phyloP scores from a whole-genome alignment of 2,888 invertebrate species.

The Mongoloraphidia duomilia region DNA sequence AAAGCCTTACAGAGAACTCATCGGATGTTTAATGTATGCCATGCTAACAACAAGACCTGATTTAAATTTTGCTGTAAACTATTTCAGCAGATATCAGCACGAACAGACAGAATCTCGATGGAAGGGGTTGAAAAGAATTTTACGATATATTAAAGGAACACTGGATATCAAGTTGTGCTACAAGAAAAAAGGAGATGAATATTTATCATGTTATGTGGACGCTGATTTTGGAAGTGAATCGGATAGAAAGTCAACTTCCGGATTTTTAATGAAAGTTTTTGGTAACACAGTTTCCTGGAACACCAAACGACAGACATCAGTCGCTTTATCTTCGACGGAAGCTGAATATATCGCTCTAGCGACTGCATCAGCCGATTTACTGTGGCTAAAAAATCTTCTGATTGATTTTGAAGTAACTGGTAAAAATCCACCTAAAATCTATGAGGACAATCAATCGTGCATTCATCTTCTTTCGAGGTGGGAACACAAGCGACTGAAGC shows the following conservation, averaged over 20 bases:
- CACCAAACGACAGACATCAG: conserved; percentile 18
- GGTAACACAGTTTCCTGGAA: conserved; percentile 18
- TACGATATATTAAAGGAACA: conserved; percentile 4
- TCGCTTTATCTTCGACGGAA: conserved; percentile 19
- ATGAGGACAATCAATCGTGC: conserved; percentile 17
- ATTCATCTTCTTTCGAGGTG: conserved; percentile 14
- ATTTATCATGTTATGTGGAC: conserved; percentile 14
- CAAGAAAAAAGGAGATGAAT: background rate
- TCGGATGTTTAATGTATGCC: conserved; percentile 10
- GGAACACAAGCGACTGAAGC: conserved; percentile 11
- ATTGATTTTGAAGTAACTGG: conserved; percentile 9
- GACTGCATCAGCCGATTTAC: conserved; percentile 14
- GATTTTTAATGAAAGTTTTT: conserved; percentile 16
- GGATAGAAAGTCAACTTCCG: conserved; percentile 18
- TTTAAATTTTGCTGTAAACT: conserved; percentile 2
- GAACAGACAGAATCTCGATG: background rate
- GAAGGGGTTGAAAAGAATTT: conserved; percentile 3
- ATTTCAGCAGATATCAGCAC: conserved; percentile 1
- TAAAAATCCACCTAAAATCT: conserved; percentile 7
- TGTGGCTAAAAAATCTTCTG: conserved; percentile 17
- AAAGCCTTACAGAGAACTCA: conserved; percentile 10
- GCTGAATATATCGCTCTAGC: conserved; percentile 18
- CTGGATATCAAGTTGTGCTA: conserved; percentile 7
- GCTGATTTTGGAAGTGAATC: conserved; percentile 17
- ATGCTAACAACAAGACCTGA: conserved; percentile 7